Conservation (phyloP, 2,888 invertebrate species). For the Cephonodes hylas region DNA sequence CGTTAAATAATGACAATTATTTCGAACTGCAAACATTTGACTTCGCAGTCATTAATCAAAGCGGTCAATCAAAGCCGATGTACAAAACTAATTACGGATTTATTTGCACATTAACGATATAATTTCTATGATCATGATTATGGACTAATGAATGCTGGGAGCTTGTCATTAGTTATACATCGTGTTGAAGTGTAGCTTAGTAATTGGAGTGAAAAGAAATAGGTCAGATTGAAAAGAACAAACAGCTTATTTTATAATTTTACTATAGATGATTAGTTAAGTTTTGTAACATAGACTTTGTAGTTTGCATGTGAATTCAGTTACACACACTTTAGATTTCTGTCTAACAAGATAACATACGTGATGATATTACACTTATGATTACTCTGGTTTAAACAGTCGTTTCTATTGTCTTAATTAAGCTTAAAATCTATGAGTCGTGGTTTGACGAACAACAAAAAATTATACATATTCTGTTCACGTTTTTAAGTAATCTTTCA, state of each 20-base stretch:
- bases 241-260: not conserved
- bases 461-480: too few species aligned
- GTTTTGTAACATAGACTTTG: too few species aligned
- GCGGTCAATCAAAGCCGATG: constrained; percentile 10
- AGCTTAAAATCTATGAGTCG: too few species aligned
- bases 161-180: constrained; percentile 40
- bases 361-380: too few species aligned
- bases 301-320: too few species aligned
- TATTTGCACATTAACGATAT: constrained; percentile 32
- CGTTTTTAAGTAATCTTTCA: too few species aligned
- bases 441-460: too few species aligned
- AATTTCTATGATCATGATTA: constrained; percentile 26
- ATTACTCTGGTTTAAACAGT: too few species aligned
- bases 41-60: constrained; percentile 8
- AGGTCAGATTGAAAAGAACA: not conserved
- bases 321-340: too few species aligned
- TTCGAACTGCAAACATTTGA: constrained; percentile 7
- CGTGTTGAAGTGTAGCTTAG: constrained; percentile 14
- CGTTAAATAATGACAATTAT: constrained; percentile 4
- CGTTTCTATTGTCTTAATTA: too few species aligned
- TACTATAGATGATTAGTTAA: too few species aligned
- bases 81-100: constrained; percentile 20
- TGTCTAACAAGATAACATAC: too few species aligned
- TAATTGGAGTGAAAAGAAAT: not conserved
- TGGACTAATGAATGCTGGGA: constrained; percentile 35